Evolutionary conservation across 2,797 vertebrate genomes (phyloP).

Genomic region (Crotalus adamanteus): DNA sequence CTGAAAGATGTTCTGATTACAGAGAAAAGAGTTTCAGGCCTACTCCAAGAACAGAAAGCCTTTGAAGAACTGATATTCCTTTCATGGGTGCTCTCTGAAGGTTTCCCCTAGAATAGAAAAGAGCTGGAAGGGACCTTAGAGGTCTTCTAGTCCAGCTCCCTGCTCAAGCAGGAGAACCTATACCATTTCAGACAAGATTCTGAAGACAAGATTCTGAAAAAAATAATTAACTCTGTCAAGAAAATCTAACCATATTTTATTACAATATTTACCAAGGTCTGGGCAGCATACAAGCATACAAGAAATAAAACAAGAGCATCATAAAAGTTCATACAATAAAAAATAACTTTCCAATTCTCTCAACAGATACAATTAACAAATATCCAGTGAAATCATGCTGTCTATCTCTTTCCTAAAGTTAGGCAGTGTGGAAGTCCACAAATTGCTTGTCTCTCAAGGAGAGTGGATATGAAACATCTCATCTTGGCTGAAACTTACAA

Average conservation of each 20-base stretch:
- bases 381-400: not conserved
- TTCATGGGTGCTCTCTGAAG: not conserved
- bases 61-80: conserved; percentile 8
- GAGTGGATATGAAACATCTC: not conserved
- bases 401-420: not conserved
- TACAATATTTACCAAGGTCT: not conserved
- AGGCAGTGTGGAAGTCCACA: not conserved
- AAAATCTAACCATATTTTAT: not conserved
- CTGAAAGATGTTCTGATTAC: conserved; percentile 25
- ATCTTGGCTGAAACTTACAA: not conserved
- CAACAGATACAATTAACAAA: not conserved
- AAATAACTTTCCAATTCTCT: not conserved
- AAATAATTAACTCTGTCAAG: not conserved
- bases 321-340: not conserved
- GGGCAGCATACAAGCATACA: not conserved
- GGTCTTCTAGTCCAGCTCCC: too few relatives aligned
- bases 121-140: too few relatives aligned
- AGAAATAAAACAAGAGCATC: not conserved
- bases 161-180: too few relatives aligned
- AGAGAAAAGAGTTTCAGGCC: not conserved
- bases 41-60: not conserved
- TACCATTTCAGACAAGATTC: too few relatives aligned
- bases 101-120: not conserved
- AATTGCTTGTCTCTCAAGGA: not conserved
- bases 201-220: not conserved